Base-by-base conservation (phyloP, 2,888 invertebrate genomes). In the Lingula anatina region DNA sequence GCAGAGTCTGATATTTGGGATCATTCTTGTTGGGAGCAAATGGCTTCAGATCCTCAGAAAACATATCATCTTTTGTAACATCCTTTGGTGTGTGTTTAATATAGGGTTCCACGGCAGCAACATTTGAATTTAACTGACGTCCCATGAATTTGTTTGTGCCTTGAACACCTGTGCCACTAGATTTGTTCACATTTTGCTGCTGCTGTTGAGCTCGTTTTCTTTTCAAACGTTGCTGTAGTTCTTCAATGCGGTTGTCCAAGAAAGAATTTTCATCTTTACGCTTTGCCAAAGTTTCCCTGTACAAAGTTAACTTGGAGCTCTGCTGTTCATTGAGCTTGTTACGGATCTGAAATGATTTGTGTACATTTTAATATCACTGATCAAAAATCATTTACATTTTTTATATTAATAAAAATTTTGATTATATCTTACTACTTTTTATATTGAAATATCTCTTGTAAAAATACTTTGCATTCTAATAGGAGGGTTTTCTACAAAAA, bases 321-420 rank as follows among this genome's bases (percentile, higher is more conserved):
- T 92, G 94, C 77, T 95, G 91, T 78, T 94, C 89, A 78, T 93
- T 92, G 78, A 95, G 81, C 78, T 94, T 94, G 81, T 94, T 95
- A 55, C 94, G 90, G 76, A 93, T 92, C 94, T 95, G 81, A 15
- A 83, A 82, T 12, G 51, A 26, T n/a, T n/a, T n/a, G n/a, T n/a
- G n/a, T n/a, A n/a, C n/a, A n/a, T n/a, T n/a, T n/a, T n/a, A n/a
- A n/a, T n/a, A n/a, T n/a, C n/a, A n/a, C n/a, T n/a, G n/a, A n/a
- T n/a, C n/a, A n/a, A n/a, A n/a, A n/a, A n/a, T n/a, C n/a, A n/a
- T n/a, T n/a, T n/a, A n/a, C n/a, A n/a, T n/a, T n/a, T n/a, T n/a
- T n/a, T n/a, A n/a, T n/a, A n/a, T n/a, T n/a, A n/a, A n/a, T n/a
- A n/a, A n/a, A n/a, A n/a, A n/a, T n/a, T n/a, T n/a, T n/a, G n/a